Conservation (phyloP, 2,113 vertebrate genomes). For the Tichodroma muraria region DNA sequence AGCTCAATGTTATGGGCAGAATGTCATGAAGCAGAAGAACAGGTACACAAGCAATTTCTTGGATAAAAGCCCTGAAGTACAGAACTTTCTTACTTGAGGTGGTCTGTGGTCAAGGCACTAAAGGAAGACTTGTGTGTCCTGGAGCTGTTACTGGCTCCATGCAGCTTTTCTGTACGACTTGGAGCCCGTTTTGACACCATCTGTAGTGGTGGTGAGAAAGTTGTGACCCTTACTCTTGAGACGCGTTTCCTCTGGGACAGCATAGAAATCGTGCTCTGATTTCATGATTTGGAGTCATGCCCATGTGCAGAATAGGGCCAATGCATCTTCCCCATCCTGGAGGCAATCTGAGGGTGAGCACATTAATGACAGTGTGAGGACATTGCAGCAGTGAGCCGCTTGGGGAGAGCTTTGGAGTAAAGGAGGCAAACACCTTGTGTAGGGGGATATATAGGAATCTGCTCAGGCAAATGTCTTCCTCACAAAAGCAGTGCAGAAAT, state of each 20-base stretch:
- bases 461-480: not conserved
- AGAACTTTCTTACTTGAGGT: not conserved
- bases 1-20: not conserved
- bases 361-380: not conserved
- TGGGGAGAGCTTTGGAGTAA: not conserved
- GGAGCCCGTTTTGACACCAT: not conserved
- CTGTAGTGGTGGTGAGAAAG: not conserved
- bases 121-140: not conserved
- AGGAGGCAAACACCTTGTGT: not conserved
- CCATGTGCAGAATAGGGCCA: not conserved
- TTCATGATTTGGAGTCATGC: not conserved
- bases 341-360: not conserved
- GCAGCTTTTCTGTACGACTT: fast-evolving
- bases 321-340: not conserved
- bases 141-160: not conserved
- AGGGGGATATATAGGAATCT: not conserved
- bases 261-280: not conserved
- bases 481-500: not conserved
- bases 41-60: not conserved
- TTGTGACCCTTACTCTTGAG: not conserved
- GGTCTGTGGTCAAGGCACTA: not conserved
- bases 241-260: not conserved
- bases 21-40: not conserved
- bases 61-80: not conserved
- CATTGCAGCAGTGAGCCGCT: not conserved